Evolutionary conservation across 2,113 vertebrate species (phyloP).

Genomic region (Calidris pugnax): DNA sequence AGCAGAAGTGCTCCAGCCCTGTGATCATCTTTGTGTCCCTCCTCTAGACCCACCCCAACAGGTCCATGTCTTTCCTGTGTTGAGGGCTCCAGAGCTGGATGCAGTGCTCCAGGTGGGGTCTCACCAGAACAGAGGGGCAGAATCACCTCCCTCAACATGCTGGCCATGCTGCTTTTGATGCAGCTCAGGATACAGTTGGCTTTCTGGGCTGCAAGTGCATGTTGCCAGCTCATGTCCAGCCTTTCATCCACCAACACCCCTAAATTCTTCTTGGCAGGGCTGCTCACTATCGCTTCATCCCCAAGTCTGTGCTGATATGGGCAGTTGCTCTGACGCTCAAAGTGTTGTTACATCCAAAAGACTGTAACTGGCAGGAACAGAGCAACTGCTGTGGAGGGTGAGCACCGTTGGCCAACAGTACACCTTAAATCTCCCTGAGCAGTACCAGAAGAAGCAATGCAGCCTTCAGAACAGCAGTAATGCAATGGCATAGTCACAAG

Average conservation of each 20-base stretch:
- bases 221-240: background rate
- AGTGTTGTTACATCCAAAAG: background rate
- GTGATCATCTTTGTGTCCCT: background rate
- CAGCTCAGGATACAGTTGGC: background rate
- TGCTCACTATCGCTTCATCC: background rate
- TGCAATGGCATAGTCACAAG: background rate
- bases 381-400: background rate
- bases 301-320: background rate
- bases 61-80: background rate
- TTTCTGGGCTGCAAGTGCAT: background rate
- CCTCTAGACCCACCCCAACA: background rate
- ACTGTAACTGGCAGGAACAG: background rate
- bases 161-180: background rate
- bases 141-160: background rate
- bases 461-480: background rate
- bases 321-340: background rate
- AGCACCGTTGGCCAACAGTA: rapidly evolving
- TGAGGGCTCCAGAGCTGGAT: background rate
- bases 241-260: background rate
- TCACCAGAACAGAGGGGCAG: background rate
- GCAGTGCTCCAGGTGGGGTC: background rate
- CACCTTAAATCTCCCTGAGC: background rate
- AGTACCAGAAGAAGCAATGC: background rate
- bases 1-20: too few species aligned
- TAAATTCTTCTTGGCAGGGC: background rate